Conservation (phyloP, 2,888 invertebrate species). For the Neocrepidodera transversa region DNA sequence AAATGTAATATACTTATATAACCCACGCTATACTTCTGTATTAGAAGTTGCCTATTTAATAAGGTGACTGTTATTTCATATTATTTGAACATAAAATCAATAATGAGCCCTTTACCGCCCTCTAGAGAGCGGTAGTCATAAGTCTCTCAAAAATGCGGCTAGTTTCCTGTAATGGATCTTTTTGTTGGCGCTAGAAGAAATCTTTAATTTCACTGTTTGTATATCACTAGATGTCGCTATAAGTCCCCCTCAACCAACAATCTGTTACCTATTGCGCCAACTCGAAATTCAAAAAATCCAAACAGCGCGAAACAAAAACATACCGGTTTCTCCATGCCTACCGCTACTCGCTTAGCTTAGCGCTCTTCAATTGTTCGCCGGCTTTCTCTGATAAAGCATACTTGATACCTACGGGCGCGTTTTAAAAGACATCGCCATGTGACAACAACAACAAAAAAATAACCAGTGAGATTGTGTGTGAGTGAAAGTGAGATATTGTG, state of each 20-base stretch:
- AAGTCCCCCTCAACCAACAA: not conserved
- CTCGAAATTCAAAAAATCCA: slow-evolving; percentile 19
- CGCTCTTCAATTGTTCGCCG: slow-evolving; percentile 24
- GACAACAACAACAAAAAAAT: slow-evolving; percentile 22
- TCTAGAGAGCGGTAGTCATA: too few relatives aligned
- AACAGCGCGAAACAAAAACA: slow-evolving; percentile 22
- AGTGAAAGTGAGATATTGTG: slow-evolving; percentile 30
- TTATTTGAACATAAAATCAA: too few relatives aligned
- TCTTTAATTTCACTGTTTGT: too few relatives aligned
- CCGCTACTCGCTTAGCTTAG: too few relatives aligned
- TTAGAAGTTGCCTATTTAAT: too few relatives aligned
- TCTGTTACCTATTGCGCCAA: slow-evolving; percentile 7
- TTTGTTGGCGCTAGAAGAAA: too few relatives aligned
- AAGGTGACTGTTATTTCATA: too few relatives aligned
- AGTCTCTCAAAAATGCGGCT: too few relatives aligned
- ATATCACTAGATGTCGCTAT: not conserved
- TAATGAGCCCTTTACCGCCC: too few relatives aligned
- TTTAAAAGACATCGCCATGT: slow-evolving; percentile 28
- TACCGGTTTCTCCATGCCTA: slow-evolving; percentile 17
- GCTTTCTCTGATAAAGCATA: slow-evolving; percentile 17
- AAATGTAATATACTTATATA: too few relatives aligned
- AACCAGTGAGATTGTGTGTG: slow-evolving; percentile 35
- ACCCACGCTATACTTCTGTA: too few relatives aligned
- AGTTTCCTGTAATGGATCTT: too few relatives aligned
- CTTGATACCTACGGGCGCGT: slow-evolving; percentile 16